These are phyloP conservation scores for Eonycteris spelaea DNA, from an alignment of 2,113 vertebrate genomes.

Conservation along the genomic window DNA sequence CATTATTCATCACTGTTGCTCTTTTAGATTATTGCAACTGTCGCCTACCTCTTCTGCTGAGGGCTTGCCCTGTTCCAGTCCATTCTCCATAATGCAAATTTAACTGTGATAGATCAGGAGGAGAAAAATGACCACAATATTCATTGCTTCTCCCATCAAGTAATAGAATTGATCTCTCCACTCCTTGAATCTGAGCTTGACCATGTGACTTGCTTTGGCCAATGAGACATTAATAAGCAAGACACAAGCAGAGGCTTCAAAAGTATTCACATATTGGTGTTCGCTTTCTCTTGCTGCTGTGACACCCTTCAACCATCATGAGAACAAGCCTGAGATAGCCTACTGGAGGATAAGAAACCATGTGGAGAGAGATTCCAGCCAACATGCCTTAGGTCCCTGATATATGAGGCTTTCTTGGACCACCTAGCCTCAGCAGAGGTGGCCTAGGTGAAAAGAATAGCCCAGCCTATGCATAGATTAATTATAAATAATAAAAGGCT, in stretches of 20 bases:
- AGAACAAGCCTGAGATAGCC: not conserved
- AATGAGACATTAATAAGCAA: not conserved
- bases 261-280: not conserved
- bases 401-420: not conserved
- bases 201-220: not conserved
- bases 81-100: not conserved
- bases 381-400: not conserved
- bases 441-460: not conserved
- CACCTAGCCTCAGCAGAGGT: not conserved
- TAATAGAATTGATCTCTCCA: not conserved
- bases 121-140: not conserved
- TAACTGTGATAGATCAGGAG: not conserved
- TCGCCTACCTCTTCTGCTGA: not conserved
- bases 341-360: not conserved
- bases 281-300: not conserved
- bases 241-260: not conserved
- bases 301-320: not conserved
- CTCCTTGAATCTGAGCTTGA: not conserved
- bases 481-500: conserved; percentile 6
- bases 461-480: not conserved
- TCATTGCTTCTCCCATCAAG: not conserved
- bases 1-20: not conserved
- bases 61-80: not conserved
- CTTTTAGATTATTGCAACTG: not conserved
- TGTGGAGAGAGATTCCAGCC: not conserved